These are phyloP conservation scores for Scaptodrosophila lebanonensis DNA, from an alignment of 1,140 invertebrate genomes.

Conservation along the genomic window DNA sequence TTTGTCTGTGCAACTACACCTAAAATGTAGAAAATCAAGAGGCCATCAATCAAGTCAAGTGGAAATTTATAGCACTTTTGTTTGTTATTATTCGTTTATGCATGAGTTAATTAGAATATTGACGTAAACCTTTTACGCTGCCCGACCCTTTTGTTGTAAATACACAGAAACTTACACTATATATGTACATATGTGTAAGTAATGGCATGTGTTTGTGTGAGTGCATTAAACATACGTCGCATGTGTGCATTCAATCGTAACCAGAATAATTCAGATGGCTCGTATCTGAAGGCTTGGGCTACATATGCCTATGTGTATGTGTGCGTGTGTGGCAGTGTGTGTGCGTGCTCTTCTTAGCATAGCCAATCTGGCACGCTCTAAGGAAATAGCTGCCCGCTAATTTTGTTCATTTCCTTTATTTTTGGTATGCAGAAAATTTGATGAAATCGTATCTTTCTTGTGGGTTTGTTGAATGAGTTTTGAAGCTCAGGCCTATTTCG, in stretches of 20 bases:
- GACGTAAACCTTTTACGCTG: constrained; percentile 53
- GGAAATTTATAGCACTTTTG: constrained; percentile 75
- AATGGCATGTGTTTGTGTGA: constrained; percentile 35
- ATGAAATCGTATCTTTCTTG: constrained; percentile 50
- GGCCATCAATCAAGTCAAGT: constrained; percentile 72
- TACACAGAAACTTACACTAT: too few relatives aligned
- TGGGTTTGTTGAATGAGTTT: constrained; percentile 9
- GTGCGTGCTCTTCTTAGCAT: neutral
- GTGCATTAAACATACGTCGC: constrained; percentile 17
- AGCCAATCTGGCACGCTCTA: constrained; percentile 27
- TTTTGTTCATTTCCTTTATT: constrained; percentile 48
- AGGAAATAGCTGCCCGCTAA: constrained; percentile 44
- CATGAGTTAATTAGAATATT: constrained; percentile 76
- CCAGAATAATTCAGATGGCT: constrained; percentile 29
- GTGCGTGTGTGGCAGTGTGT: constrained; percentile 4
- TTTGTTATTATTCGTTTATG: constrained; percentile 76
- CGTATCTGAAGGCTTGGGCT: constrained; percentile 8
- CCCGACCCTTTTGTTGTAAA: constrained; percentile 41
- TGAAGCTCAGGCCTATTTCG: constrained; percentile 7
- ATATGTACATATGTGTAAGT: constrained; percentile 31
- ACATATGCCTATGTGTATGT: neutral
- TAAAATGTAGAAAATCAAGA: constrained; percentile 23
- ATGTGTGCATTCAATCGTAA: constrained; percentile 34
- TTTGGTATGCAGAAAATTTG: constrained; percentile 39
- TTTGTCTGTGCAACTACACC: constrained; percentile 16